A percentile compares a stretch with the other conserved stretches of the same genome.
phyloP scores from a whole-genome alignment of 37 sponge, comb jelly and placozoan species.

The Theonella swinhoei region DNA sequence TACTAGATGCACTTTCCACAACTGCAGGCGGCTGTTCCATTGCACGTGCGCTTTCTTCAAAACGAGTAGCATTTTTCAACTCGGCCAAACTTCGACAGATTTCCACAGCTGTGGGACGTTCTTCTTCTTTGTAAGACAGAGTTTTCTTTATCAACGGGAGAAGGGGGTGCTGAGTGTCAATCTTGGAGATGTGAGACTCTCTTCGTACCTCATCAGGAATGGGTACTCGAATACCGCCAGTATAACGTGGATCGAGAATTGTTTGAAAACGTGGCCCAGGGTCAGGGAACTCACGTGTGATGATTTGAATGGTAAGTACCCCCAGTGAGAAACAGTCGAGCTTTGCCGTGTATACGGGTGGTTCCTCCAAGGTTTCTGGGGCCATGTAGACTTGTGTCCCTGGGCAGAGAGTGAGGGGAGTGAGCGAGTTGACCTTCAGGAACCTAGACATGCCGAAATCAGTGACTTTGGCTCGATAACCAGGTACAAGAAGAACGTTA shows the following conservation, averaged over 20 bases:
- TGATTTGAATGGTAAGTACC: neutral
- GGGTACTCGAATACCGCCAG: neutral
- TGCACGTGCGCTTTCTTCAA: neutral
- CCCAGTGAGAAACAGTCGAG: neutral
- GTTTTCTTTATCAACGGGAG: neutral
- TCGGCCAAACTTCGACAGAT: neutral
- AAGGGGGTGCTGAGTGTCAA: neutral
- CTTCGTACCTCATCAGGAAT: neutral
- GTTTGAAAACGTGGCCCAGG: neutral
- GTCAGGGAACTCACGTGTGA: neutral
- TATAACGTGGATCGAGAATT: neutral
- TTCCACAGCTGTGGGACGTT: neutral
- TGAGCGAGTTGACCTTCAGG: neutral
- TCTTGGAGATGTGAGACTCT: neutral
- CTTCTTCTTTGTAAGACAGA: neutral
- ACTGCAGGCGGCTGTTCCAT: neutral
- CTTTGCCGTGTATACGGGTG: neutral
- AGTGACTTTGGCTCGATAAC: neutral
- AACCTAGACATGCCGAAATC: neutral
- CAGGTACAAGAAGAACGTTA: neutral
- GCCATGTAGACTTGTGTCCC: neutral
- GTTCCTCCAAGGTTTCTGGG: neutral
- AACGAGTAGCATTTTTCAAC: neutral
- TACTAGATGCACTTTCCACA: neutral
- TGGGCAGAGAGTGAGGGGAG: neutral